Base-by-base conservation (phyloP, 2,888 invertebrate species). In the Arge pagana region DNA sequence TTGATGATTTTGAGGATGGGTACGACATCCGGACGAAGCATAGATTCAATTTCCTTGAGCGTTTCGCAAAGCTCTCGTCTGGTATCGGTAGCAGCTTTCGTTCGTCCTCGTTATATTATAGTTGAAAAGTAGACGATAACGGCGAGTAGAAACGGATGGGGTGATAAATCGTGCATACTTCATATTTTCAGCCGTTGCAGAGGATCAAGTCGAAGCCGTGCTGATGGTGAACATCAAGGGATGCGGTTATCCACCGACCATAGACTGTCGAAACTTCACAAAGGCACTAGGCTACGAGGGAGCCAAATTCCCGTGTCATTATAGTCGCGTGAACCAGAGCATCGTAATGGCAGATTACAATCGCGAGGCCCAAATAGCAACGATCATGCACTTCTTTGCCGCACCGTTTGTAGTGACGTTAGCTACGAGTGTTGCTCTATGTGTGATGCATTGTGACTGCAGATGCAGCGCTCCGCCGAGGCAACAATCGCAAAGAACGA, bases 371-470 rank as follows among this genome's bases (percentile, higher is more conserved):
- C 91, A 92, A 75, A 86, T 90, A 62, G 85, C 88, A 55, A 85
- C 88, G 61, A 91, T 92, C 67, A 87, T 91, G 61, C 85, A 92
- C 77, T 92, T 88, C 75, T 85, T 92, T 78, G 90, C 88, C 52
- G 85, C 91, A 65, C 92, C 92, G 56, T 85, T 93, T 78, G 88
- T 90, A 68, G 83, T 92, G 69, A 90, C 92, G 49, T 82, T 90
- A 62, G 88, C 90, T 66, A 90, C 92, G 59, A 91, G 91, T 52
- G 86, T 91, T 61, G 90, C 89, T 21, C 82, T 92, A 54, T 93
- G 92, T 78, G 87, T 91, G 53, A 84, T 91, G 84, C 91, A 92
- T 77, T 93, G 92, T 77, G 91, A 92, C 77, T 92, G 91, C 78
- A 83, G 86, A 61, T 90, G 78, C 79, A 85, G 77, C 65, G 83